A percentile compares a stretch with the other conserved stretches of the same genome.
These are phyloP conservation scores for Hydrochoerus hydrochaeris DNA, from an alignment of 2,113 vertebrate genomes.

Conservation along the genomic window DNA sequence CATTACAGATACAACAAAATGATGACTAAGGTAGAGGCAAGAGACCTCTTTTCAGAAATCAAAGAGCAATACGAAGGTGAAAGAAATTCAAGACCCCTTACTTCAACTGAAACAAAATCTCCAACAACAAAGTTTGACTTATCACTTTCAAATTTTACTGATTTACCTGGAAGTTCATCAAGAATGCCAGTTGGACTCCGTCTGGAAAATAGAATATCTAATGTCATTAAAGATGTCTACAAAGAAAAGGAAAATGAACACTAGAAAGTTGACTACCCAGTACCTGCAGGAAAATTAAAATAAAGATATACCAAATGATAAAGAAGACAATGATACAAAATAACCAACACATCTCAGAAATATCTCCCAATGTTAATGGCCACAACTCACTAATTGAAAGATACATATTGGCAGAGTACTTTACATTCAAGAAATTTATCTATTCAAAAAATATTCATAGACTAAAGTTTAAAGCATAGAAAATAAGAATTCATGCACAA, in stretches of 20 bases:
- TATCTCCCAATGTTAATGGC: too few relatives aligned
- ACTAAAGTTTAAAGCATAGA: too few relatives aligned
- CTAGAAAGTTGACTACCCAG: conserved; percentile 82
- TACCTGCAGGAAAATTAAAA: conserved; percentile 52
- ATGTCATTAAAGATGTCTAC: conserved; percentile 94
- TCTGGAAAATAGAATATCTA: conserved; percentile 94
- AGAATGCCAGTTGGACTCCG: conserved; percentile 81
- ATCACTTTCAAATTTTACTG: conserved; percentile 92
- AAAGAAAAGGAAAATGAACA: conserved; percentile 93
- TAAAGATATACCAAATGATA: too few relatives aligned
- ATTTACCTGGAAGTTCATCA: conserved; percentile 30
- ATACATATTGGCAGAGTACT: too few relatives aligned
- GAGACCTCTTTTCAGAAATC: conserved; percentile 88
- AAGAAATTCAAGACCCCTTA: conserved; percentile 82
- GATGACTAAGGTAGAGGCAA: conserved; percentile 86
- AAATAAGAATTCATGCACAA: too few relatives aligned
- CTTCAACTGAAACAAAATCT: conserved; percentile 83
- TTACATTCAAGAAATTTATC: too few relatives aligned
- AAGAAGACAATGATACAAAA: too few relatives aligned
- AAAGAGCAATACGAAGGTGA: conserved; percentile 93
- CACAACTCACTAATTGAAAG: too few relatives aligned
- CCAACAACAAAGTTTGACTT: conserved; percentile 84
- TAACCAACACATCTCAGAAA: too few relatives aligned
- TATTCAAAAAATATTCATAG: too few relatives aligned
- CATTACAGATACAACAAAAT: conserved; percentile 87